These are phyloP conservation scores for Junco hyemalis DNA, from an alignment of 2,113 vertebrate species.

Conservation along the genomic window DNA sequence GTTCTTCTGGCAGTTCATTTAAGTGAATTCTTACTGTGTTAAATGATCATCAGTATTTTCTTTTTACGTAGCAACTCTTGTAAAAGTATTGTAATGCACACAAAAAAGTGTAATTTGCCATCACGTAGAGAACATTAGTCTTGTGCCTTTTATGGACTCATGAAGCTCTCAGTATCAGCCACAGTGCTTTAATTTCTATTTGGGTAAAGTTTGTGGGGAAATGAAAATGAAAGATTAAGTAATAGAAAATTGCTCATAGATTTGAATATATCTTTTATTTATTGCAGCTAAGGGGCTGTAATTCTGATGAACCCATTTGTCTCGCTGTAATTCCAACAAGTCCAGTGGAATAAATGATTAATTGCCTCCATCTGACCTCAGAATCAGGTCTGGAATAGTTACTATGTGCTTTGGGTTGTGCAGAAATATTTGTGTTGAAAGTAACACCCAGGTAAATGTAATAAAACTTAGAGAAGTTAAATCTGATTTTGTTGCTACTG, in stretches of 20 bases:
- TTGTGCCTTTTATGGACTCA: constrained; percentile 36
- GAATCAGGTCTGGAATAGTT: background rate
- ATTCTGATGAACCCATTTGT: constrained; percentile 31
- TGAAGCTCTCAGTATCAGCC: constrained; percentile 19
- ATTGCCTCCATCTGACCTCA: background rate
- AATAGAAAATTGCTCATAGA: background rate
- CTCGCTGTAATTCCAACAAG: constrained; percentile 1
- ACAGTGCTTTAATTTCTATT: constrained; percentile 59
- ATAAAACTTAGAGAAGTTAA: background rate
- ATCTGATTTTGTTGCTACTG: background rate
- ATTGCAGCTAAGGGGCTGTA: constrained; percentile 16
- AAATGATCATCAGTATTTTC: constrained; percentile 72
- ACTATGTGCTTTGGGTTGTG: background rate
- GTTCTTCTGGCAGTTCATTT: constrained; percentile 73
- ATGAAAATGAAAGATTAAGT: constrained; percentile 46
- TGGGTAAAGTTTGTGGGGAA: constrained; percentile 35
- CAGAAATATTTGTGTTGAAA: background rate
- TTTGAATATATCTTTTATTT: constrained; percentile 49
- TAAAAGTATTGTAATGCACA: constrained; percentile 65
- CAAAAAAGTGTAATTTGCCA: constrained; percentile 66
- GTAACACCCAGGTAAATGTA: background rate
- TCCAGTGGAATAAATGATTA: constrained; percentile 15
- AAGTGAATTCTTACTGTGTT: constrained; percentile 76
- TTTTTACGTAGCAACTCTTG: constrained; percentile 70
- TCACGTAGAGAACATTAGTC: constrained; percentile 67